Percentiles rank a stretch among this genome's conserved stretches.
Conservation (phyloP, 2,113 vertebrate genomes). For the Oostethus manadensis region DNA sequence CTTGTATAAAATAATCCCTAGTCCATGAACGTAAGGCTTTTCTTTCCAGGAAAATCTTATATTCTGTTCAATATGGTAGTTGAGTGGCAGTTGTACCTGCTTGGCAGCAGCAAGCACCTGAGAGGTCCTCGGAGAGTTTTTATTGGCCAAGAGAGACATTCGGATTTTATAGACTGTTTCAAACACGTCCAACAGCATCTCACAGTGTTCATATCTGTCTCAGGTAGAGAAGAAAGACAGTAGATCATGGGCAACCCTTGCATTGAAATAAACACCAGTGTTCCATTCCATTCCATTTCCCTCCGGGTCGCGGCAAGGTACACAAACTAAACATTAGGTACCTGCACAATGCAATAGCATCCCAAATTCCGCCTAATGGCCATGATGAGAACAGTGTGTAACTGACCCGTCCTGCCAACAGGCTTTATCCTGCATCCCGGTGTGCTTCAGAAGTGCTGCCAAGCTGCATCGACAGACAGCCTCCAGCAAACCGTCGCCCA, state of each 20-base stretch:
- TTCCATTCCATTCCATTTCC: too few species aligned
- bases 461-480: constrained; percentile 73
- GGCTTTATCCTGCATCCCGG: constrained; percentile 70
- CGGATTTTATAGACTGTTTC: constrained; percentile 74
- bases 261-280: background rate
- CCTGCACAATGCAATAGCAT: too few species aligned
- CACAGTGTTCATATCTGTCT: constrained; percentile 70
- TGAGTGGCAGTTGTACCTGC: constrained; percentile 58
- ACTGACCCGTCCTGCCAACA: constrained; percentile 71
- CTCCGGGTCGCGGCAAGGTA: too few species aligned
- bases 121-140: constrained; percentile 56
- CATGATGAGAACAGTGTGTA: background rate
- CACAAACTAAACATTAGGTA: too few species aligned
- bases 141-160: constrained; percentile 67
- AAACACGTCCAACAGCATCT: constrained; percentile 72
- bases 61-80: too few species aligned
- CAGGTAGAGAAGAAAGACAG: constrained; percentile 3
- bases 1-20: too few species aligned
- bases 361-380: too few species aligned
- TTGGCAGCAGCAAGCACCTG: constrained; percentile 52
- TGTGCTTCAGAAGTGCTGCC: constrained; percentile 75
- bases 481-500: constrained; percentile 67
- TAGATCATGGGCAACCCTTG: background rate
- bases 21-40: too few species aligned
- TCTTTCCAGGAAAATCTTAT: too few species aligned